Evolutionary conservation across 2,797 vertebrate species (phyloP), one percentile per base, ranked within the genome.

Genomic region (Eutrigla gurnardus): DNA sequence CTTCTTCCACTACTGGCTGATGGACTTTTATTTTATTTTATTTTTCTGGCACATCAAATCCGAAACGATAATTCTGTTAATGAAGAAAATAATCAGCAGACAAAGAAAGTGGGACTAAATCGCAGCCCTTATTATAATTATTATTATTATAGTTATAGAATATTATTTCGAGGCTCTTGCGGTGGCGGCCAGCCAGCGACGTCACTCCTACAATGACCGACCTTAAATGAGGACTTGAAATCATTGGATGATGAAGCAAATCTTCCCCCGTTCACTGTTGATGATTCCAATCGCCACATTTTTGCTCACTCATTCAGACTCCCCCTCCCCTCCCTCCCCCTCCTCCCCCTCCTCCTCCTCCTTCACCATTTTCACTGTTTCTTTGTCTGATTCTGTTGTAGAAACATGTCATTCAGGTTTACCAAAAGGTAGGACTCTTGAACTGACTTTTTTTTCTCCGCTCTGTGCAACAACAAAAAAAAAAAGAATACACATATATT

Each of bases 351-450:
- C 70, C 80, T 65, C 73, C 54, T 81, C 86, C 88, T 82, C 85
- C 36, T 86, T 85, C 88, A 69, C 78, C 86, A 82, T 93, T 91
- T 79, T 92, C 91, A 92, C 90, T 92, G 95, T 96, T 93, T 96
- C 96, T 96, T 90, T 93, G 91, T 94, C 91, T 94, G 92, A 73
- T 95, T 95, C 95, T 97, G 95, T 99, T 99, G 94, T 99, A 99
- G 97, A 99, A 99, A 99, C 96, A 98, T 99, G 98, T 99, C 97
- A 96, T 98, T 99, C 98, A 99, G 98, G 96, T 99, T 99, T 98
- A 95, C 98, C 96, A 99, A 99, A 99, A 99, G 98, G 98, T 99
- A 99, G 97, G 98, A 97, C 93, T 95, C 95, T 83, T 94, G 91
- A 73, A 78, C 90, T 89, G 86, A 90, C 90, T 90, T 77, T 52